phyloP scores from a whole-genome alignment of 2,113 vertebrate species.

The Aphelocoma coerulescens region DNA sequence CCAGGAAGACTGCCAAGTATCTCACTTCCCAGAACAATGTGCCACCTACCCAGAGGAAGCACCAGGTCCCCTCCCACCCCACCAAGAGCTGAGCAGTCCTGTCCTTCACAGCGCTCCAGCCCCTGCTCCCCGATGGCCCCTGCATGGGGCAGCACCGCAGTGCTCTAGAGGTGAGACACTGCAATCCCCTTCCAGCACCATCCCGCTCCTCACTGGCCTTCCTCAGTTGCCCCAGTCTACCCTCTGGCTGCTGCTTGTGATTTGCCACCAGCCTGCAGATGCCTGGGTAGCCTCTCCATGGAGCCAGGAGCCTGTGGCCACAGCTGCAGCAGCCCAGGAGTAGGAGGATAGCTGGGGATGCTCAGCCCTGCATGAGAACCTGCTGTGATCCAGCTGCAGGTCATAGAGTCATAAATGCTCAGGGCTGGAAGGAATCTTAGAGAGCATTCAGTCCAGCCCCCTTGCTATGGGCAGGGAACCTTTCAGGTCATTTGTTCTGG shows the following conservation, averaged over 20 bases:
- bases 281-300: too few relatives aligned
- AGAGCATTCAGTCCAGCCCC: neutral
- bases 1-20: neutral
- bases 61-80: neutral
- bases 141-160: rapidly evolving
- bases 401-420: neutral
- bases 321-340: neutral
- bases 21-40: neutral
- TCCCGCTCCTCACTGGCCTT: neutral
- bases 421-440: neutral
- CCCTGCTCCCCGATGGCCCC: rapidly evolving
- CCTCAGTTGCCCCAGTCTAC: rapidly evolving
- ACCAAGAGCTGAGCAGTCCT: neutral
- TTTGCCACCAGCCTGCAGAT: neutral
- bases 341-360: neutral
- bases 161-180: neutral
- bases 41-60: neutral
- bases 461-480: neutral
- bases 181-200: neutral
- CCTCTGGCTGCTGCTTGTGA: neutral
- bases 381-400: neutral
- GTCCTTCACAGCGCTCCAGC: neutral
- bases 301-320: neutral
- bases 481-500: neutral
- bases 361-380: rapidly evolving